Evolutionary conservation across 2,113 vertebrate species (phyloP).

Genomic region (Oryctolagus cuniculus): mOryCun1.1 NC_091442.1:71047501-71048000

Average conservation of each 20-base stretch:
- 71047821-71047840: not conserved
- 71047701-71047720: not conserved
- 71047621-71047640: not conserved
- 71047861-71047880: not conserved
- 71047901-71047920: not conserved
- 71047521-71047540: not conserved
- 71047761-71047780: not conserved
- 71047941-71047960: not conserved
- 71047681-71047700: not conserved
- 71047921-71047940: not conserved
- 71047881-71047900: not conserved
- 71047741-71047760: not conserved
- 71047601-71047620: conserved; percentile 8
- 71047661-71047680: not conserved
- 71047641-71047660: not conserved
- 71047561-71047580: not conserved
- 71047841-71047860: not conserved
- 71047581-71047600: too few relatives aligned
- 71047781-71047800: not conserved
- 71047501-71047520: conserved; percentile 13
- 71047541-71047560: too few relatives aligned
- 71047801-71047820: not conserved
- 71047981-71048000: not conserved
- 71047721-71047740: not conserved
- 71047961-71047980: not conserved